Evolutionary conservation across 1,140 invertebrate species (phyloP).

Genomic region (Drosophila simulans): DNA sequence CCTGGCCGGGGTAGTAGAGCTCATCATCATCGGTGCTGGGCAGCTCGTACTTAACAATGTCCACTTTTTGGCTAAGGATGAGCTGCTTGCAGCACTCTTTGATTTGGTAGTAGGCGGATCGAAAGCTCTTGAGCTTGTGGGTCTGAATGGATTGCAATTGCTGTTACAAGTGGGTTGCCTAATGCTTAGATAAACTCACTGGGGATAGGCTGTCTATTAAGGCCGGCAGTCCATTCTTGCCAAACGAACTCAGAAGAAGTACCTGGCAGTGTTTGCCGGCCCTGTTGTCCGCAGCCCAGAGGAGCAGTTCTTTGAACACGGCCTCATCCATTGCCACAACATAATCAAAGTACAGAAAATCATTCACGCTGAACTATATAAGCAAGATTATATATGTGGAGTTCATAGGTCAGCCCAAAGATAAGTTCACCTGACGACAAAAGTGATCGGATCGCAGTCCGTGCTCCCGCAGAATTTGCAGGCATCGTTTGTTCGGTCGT

Average conservation of each 20-base stretch:
- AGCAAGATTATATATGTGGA: too few relatives aligned
- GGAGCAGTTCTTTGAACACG: conserved; percentile 53
- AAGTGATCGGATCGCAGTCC: conserved; percentile 64
- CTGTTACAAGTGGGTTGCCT: too few relatives aligned
- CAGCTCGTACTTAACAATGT: conserved; percentile 54
- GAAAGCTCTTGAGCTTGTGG: conserved; percentile 48
- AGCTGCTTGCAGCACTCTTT: conserved; percentile 70
- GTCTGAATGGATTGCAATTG: conserved; percentile 10
- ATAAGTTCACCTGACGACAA: conserved; percentile 47
- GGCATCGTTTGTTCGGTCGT: conserved; percentile 50
- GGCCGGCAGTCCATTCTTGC: conserved; percentile 3
- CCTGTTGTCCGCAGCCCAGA: conserved; percentile 39
- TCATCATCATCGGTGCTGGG: conserved; percentile 63
- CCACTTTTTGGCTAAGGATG: conserved; percentile 54
- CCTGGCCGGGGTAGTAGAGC: neutral
- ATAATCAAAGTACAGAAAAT: conserved; percentile 64
- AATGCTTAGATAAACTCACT: conserved; percentile 13
- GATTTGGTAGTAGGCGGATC: conserved; percentile 59
- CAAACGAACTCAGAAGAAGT: conserved; percentile 26
- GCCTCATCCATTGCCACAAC: conserved; percentile 62
- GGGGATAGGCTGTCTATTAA: conserved; percentile 33
- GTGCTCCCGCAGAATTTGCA: conserved; percentile 50
- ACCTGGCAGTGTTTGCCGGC: conserved; percentile 3
- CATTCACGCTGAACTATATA: conserved; percentile 38
- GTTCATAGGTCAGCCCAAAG: too few relatives aligned